Percentiles rank a stretch among this genome's conserved stretches.
Conservation (phyloP, 2,797 vertebrate species). For the Lagodon rhomboides region DNA sequence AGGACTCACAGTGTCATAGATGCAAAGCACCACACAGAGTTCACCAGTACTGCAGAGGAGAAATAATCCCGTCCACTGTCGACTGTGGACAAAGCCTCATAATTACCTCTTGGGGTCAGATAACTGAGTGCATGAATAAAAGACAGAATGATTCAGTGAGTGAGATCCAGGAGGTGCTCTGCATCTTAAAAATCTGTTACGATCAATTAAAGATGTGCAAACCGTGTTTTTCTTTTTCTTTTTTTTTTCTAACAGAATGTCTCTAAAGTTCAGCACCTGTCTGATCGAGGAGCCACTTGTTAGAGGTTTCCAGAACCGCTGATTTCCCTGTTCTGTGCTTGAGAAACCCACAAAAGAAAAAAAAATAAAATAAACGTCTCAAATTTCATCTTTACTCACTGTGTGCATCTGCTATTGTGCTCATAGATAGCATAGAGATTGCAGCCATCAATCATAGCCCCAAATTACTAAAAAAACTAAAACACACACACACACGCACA, state of each 20-base stretch:
- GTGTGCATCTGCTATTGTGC: constrained; percentile 82
- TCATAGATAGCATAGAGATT: constrained; percentile 79
- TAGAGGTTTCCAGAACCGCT: constrained; percentile 67
- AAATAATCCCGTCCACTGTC: constrained; percentile 20
- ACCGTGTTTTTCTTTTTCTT: constrained; percentile 21
- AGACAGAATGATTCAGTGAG: constrained; percentile 6
- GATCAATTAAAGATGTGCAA: constrained; percentile 71
- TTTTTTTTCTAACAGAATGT: constrained; percentile 52
- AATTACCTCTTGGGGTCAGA: constrained; percentile 33
- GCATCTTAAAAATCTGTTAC: constrained; percentile 40
- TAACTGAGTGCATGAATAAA: constrained; percentile 18
- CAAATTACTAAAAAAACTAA: constrained; percentile 72
- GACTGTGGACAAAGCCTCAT: constrained; percentile 2
- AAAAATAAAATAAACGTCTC: constrained; percentile 34
- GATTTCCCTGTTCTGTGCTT: constrained; percentile 70
- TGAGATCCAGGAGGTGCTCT: constrained; percentile 43
- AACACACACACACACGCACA: constrained; percentile 20
- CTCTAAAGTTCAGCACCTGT: constrained; percentile 67
- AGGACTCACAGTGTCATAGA: constrained; percentile 46
- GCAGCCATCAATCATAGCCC: constrained; percentile 77
- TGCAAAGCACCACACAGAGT: constrained; percentile 49
- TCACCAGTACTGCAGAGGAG: constrained; percentile 22
- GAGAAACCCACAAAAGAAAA: constrained; percentile 43
- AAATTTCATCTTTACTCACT: constrained; percentile 52
- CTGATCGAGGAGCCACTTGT: constrained; percentile 65